A percentile compares a stretch with the other conserved stretches of the same genome.
Evolutionary conservation across 2,888 invertebrate species (phyloP).

Genomic region (Mesopsocus fuscifrons): DNA sequence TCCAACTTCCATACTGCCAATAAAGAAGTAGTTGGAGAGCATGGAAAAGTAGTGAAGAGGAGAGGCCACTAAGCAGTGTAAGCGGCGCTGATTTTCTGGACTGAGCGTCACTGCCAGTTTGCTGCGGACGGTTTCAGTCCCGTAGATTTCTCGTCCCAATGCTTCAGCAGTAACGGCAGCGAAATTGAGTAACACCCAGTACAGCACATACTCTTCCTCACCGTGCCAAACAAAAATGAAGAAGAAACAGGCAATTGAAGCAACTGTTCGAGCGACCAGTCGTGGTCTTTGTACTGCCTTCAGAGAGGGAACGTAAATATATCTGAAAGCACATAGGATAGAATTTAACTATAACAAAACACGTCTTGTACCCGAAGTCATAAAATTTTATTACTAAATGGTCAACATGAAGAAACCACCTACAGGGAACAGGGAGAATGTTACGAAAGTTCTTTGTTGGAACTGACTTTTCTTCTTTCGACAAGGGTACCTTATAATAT

Average conservation of each 20-base stretch:
- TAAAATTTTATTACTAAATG: too few species aligned
- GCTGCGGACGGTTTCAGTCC: constrained; percentile 26
- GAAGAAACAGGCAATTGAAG: constrained; percentile 54
- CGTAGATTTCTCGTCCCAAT: constrained; percentile 31
- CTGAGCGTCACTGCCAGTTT: constrained; percentile 24
- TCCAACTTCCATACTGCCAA: constrained; percentile 56
- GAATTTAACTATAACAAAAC: constrained; percentile 7
- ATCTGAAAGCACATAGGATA: constrained; percentile 33
- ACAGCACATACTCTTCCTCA: constrained; percentile 48
- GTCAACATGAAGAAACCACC: too few species aligned
- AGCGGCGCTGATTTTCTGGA: constrained; percentile 31
- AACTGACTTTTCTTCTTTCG: too few species aligned
- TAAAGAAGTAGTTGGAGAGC: constrained; percentile 75
- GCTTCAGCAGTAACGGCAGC: constrained; percentile 56
- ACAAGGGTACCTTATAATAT: too few species aligned
- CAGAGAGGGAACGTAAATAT: constrained; percentile 58
- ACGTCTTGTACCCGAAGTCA: neutral
- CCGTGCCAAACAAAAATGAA: constrained; percentile 91
- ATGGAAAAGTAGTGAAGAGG: constrained; percentile 62
- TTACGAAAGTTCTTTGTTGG: too few species aligned
- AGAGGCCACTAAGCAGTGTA: constrained; percentile 45
- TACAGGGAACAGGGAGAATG: too few species aligned
- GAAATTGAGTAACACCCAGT: constrained; percentile 81
- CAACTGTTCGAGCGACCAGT: constrained; percentile 34
- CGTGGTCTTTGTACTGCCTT: constrained; percentile 19